These are phyloP conservation scores for Mechanitis mazaeus DNA, from an alignment of 2,888 invertebrate species.

Conservation along the genomic window DNA sequence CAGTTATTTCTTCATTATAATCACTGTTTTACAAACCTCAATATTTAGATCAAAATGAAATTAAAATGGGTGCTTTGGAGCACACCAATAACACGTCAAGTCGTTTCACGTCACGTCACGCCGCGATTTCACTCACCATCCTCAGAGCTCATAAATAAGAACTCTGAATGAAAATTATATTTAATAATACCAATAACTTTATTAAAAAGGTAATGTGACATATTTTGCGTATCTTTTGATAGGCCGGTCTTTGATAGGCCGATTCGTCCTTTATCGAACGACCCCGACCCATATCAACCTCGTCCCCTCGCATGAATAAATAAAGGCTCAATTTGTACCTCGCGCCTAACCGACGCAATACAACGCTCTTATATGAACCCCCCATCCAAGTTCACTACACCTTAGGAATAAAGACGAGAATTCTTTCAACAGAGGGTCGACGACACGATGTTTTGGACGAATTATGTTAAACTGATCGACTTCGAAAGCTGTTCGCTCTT, in stretches of 20 bases:
- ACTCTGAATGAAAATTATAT: no score
- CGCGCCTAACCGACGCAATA: slow-evolving; percentile 60
- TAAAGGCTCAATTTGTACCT: slow-evolving; percentile 73
- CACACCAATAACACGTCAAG: not conserved
- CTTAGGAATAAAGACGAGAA: slow-evolving; percentile 26
- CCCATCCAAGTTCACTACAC: slow-evolving; percentile 37
- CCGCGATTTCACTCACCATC: no score
- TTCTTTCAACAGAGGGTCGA: slow-evolving; percentile 28
- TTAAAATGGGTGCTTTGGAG: no score
- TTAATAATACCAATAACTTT: no score
- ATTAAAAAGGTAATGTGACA: slow-evolving; percentile 16
- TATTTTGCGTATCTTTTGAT: slow-evolving; percentile 42
- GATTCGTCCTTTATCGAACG: slow-evolving; percentile 64
- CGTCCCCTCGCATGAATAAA: slow-evolving; percentile 71
- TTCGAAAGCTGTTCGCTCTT: slow-evolving; percentile 40
- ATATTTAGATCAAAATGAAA: no score
- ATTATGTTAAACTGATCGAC: slow-evolving; percentile 51
- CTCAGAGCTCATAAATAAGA: no score
- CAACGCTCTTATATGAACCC: slow-evolving; percentile 51
- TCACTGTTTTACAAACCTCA: no score
- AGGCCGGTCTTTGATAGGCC: slow-evolving; percentile 51
- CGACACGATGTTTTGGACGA: slow-evolving; percentile 36
- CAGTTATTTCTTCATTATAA: no score
- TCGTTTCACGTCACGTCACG: no score
- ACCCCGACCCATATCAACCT: slow-evolving; percentile 71